Evolutionary conservation across 2,113 vertebrate species (phyloP).

Genomic region (Muntiacus reevesi): DNA sequence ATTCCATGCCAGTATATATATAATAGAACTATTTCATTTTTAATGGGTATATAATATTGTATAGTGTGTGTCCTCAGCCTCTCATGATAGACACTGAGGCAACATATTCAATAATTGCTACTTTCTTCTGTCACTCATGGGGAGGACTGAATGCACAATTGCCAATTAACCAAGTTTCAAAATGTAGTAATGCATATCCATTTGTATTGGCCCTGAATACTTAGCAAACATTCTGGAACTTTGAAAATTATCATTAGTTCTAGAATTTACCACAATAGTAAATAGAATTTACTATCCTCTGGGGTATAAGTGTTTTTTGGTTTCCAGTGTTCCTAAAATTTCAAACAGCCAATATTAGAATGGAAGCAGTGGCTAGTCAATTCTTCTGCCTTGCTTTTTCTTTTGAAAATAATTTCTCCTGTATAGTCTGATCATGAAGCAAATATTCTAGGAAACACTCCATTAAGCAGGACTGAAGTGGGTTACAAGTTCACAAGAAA

Average conservation of each 20-base stretch:
- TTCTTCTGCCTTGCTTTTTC: not conserved
- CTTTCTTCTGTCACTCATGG: not conserved
- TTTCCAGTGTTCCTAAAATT: not conserved
- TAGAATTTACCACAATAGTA: not conserved
- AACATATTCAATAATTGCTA: not conserved
- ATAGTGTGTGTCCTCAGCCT: not conserved
- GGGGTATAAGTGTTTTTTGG: not conserved
- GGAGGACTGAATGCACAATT: not conserved
- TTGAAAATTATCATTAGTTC: not conserved
- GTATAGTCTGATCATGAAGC: not conserved
- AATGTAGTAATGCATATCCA: not conserved
- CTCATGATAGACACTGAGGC: not conserved
- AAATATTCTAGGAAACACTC: not conserved
- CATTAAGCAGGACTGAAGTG: not conserved
- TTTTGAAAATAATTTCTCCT: not conserved
- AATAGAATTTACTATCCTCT: not conserved
- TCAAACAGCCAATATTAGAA: conserved; percentile 23
- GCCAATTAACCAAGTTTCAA: not conserved
- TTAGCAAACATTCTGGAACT: not conserved
- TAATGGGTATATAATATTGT: not conserved
- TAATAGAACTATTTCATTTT: not conserved
- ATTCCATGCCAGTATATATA: not conserved
- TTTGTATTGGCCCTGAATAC: not conserved
- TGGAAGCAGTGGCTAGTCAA: conserved; percentile 31
- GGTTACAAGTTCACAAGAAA: not conserved